Evolutionary conservation across 2,797 vertebrate genomes (phyloP), one percentile per base, ranked within the genome.

Genomic region (Nothura maculosa): DNA sequence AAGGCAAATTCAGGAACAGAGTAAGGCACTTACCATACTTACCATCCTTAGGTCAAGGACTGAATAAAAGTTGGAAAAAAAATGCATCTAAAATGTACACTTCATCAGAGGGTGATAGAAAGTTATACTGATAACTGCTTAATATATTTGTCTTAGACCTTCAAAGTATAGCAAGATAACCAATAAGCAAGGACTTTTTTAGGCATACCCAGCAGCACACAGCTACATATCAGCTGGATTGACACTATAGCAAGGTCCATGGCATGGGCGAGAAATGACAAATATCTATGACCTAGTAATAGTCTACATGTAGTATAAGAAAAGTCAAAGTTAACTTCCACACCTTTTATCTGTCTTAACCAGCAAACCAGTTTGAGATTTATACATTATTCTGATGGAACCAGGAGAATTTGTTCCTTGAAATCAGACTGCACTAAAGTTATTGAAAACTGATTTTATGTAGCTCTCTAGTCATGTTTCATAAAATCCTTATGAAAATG

Each of bases 1-100:
- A 92, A 86, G 81, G 64, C 47, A 88, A 78, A 48, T 47, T 64
- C 92, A 83, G 64, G 87, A 85, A 30, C 18, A 36, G 34, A 75
- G 50, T 62, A 32, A n/a, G 73, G 70, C 45, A 72, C 55, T 50
- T 81, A 68, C 55, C 47, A 47, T 47, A 47, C 21, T 47, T 47
- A 47, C 47, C 47, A 47, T 47, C 36, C n/a, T 76, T 78, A 81
- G 79, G 70, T 79, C 17, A 60, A 69, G 57, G 43, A 55, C 20
- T 57, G 57, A 83, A 86, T 32, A 36, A 61, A 54, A 58, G 16
- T 16, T 63, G 17, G 52, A 73, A 87, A 76, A 76, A 25, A n/a
- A 25, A 45, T 69, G 22, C 2, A 2, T 13, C 55, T 85, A 90
- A 96, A 93, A 82, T 7, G 10, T 32, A 16, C 22, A 27, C 27